A percentile compares a stretch with the other conserved stretches of the same genome.
These are phyloP conservation scores for Serranus cabrilla DNA, from an alignment of 2,797 vertebrate genomes.

Conservation along the genomic window DNA sequence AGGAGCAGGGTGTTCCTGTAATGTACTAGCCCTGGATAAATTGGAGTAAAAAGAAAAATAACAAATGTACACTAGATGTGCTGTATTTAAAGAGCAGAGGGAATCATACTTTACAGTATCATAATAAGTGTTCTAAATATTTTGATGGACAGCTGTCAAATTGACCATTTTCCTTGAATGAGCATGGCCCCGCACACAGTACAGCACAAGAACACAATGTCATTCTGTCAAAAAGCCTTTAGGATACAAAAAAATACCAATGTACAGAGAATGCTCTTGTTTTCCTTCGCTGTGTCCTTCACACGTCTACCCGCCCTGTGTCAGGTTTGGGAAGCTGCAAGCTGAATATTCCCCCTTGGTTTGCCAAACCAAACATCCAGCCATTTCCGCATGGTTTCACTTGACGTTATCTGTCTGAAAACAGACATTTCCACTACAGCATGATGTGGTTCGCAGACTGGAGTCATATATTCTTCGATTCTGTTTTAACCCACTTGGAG, in stretches of 20 bases:
- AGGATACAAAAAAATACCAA: background rate
- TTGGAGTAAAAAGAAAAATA: background rate
- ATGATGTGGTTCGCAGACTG: background rate
- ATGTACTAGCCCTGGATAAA: background rate
- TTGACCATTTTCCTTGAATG: background rate
- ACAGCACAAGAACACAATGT: slow-evolving; percentile 1
- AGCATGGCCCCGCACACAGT: background rate
- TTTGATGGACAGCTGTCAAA: background rate
- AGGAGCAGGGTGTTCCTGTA: background rate
- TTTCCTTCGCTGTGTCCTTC: slow-evolving; percentile 36
- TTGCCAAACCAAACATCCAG: slow-evolving; percentile 67
- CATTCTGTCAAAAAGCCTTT: background rate
- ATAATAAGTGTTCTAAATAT: background rate
- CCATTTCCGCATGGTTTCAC: slow-evolving; percentile 53
- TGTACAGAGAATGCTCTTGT: slow-evolving; percentile 9
- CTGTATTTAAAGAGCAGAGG: background rate
- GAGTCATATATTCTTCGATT: slow-evolving; percentile 18
- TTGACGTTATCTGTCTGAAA: slow-evolving; percentile 63
- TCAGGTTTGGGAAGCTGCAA: slow-evolving; percentile 30
- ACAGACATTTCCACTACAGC: slow-evolving; percentile 65
- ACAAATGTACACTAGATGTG: background rate
- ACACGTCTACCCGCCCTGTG: background rate
- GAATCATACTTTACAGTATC: background rate
- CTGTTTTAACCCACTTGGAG: slow-evolving; percentile 8
- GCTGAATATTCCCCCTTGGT: slow-evolving; percentile 2